Evolutionary conservation across 2,888 invertebrate species (phyloP).

Genomic region (Agrotis segetum): DNA sequence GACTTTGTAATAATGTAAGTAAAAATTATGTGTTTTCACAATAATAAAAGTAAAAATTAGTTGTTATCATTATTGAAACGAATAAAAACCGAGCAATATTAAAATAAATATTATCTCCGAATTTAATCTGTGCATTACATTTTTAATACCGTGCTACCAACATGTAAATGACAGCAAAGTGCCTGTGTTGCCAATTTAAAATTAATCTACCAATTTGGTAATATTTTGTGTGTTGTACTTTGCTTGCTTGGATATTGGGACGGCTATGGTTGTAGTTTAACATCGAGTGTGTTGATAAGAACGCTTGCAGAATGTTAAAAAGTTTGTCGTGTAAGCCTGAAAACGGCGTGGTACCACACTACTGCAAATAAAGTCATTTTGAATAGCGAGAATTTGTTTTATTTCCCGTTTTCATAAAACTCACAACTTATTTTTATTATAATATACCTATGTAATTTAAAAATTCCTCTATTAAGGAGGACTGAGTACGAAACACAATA

Average conservation of each 20-base stretch:
- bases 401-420: conserved; percentile 27
- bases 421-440: too few species aligned
- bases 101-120: conserved; percentile 46
- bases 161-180: conserved; percentile 44
- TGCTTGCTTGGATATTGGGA: conserved; percentile 59
- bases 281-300: conserved; percentile 24
- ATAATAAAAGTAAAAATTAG: conserved; percentile 20
- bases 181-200: conserved; percentile 50
- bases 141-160: conserved; percentile 59
- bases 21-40: conserved; percentile 27
- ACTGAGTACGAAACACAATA: too few species aligned
- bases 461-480: too few species aligned
- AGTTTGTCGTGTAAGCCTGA: conserved; percentile 27
- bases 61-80: conserved; percentile 10
- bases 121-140: conserved; percentile 64
- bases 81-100: conserved; percentile 51
- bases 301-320: conserved; percentile 26
- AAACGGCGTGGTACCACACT: conserved; percentile 70
- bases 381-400: conserved; percentile 72
- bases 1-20: conserved; percentile 10
- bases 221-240: conserved; percentile 61
- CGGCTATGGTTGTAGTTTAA: conserved; percentile 42
- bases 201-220: conserved; percentile 56
- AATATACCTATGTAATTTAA: too few species aligned
- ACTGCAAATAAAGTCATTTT: conserved; percentile 80